Evolutionary conservation across 2,797 vertebrate species (phyloP).

Genomic region (Syngnathus acus): DNA sequence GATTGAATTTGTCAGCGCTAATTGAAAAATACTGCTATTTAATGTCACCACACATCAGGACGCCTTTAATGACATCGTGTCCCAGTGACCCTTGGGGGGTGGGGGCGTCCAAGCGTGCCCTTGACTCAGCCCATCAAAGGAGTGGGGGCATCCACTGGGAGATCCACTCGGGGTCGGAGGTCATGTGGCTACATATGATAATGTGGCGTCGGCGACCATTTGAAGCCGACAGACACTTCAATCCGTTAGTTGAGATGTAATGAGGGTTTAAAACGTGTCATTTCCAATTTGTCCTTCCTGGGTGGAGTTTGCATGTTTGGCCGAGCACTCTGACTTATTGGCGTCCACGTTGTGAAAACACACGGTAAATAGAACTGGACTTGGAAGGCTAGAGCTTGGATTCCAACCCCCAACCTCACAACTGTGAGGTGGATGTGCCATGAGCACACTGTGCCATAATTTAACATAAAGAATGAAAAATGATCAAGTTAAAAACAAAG

Average conservation of each 20-base stretch:
- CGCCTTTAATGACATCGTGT: slow-evolving; percentile 86
- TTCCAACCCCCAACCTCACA: background rate
- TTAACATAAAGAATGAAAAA: too few species aligned
- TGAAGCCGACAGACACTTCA: background rate
- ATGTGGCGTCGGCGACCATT: slow-evolving; percentile 4
- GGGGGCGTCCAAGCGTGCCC: slow-evolving; percentile 30
- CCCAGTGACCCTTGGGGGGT: slow-evolving; percentile 76
- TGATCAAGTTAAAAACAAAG: too few species aligned
- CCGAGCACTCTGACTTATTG: background rate
- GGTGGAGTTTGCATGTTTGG: background rate
- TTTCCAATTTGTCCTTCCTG: slow-evolving; percentile 1
- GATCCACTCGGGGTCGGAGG: slow-evolving; percentile 34
- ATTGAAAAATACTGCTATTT: slow-evolving; percentile 99
- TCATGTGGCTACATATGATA: slow-evolving; percentile 13
- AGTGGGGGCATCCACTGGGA: slow-evolving; percentile 17
- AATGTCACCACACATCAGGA: slow-evolving; percentile 84
- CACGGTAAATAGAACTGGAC: background rate
- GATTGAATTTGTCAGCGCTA: slow-evolving; percentile 99
- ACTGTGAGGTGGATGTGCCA: background rate
- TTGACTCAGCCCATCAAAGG: slow-evolving; percentile 30
- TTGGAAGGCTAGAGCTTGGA: background rate
- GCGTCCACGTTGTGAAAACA: background rate
- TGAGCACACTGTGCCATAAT: too few species aligned
- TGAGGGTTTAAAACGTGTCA: slow-evolving; percentile 22
- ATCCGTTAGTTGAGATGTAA: background rate